Evolutionary conservation across 1,140 invertebrate genomes (phyloP), one percentile per base, ranked within the genome.

Genomic region (Drosophila mayri): DNA sequence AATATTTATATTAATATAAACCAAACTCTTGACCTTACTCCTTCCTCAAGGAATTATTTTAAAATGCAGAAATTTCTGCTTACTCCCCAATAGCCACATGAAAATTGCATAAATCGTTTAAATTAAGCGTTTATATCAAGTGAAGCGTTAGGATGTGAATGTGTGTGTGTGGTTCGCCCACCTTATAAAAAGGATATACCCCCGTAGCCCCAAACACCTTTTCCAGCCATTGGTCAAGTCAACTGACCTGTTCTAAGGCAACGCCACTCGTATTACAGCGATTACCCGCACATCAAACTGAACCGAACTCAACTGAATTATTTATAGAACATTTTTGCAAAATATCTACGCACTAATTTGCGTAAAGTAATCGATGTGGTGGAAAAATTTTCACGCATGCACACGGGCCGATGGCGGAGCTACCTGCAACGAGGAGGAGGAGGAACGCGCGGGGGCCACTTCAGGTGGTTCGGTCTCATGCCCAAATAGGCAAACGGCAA

Each of bases 291-390:
- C 59, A 61, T 82, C 81, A 70, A 72, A 64, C 68, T 54, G 81
- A 72, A 67, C 68, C 62, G 85, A 70, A 73, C 78, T 79, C 66
- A 73, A 75, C 84, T 90, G 65, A 90, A 90, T 90, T 90, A 90
- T 90, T 90, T 90, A 90, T 90, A 90, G 85, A 90, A 90, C 65
- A 90, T 90, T 90, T 88, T 90, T 90, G 85, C 85, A 90, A 90
- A 88, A 90, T 90, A 90, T 90, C 85, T 90, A 90, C 85, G 85
- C 85, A 90, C 85, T 90, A 90, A 90, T 90, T 90, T 90, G 85
- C 78, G 85, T 84, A 90, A 90, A 90, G 85, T 90, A 90, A 90
- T 90, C 85, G 85, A 90, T 90, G 85, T 90, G 85, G 85, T 90
- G 85, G 85, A 90, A 90, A 81, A 90, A 81, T 90, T 81, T 90